A percentile compares a stretch with the other conserved stretches of the same genome.
These are phyloP conservation scores for Stigmatopora argus DNA, from an alignment of 2,113 vertebrate species.

Conservation along the genomic window DNA sequence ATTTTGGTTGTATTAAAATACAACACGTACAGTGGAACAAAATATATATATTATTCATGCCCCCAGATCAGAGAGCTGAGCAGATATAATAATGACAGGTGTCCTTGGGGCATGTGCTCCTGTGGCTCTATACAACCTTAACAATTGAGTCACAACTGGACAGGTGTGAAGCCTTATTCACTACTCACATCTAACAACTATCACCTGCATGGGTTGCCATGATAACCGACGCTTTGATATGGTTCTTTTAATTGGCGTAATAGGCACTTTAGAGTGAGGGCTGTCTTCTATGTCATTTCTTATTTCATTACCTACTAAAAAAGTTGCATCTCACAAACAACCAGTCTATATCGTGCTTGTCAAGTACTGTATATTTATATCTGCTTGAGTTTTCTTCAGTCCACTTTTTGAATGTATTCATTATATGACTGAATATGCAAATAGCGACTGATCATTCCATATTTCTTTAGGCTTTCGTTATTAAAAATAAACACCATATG, in stretches of 20 bases:
- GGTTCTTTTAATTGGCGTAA: constrained; percentile 21
- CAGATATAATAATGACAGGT: constrained; percentile 38
- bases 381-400: too few species aligned
- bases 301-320: neutral
- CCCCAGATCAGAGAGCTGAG: constrained; percentile 35
- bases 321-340: too few species aligned
- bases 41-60: constrained; percentile 19
- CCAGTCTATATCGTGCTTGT: too few species aligned
- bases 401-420: too few species aligned
- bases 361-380: too few species aligned
- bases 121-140: constrained; percentile 48
- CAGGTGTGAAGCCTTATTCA: constrained; percentile 61
- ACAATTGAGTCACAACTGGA: constrained; percentile 34
- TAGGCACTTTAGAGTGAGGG: constrained; percentile 3
- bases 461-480: too few species aligned
- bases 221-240: constrained; percentile 46
- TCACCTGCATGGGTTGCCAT: constrained; percentile 53
- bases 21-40: constrained; percentile 18
- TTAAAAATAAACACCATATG: too few species aligned
- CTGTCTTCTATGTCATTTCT: constrained; percentile 7
- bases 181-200: constrained; percentile 28
- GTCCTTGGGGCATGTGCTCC: constrained; percentile 24
- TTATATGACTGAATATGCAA: too few species aligned
- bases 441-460: too few species aligned
- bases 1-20: neutral